Base-by-base conservation (phyloP, 2,797 vertebrate species). In the Spondyliosoma cantharus region DNA sequence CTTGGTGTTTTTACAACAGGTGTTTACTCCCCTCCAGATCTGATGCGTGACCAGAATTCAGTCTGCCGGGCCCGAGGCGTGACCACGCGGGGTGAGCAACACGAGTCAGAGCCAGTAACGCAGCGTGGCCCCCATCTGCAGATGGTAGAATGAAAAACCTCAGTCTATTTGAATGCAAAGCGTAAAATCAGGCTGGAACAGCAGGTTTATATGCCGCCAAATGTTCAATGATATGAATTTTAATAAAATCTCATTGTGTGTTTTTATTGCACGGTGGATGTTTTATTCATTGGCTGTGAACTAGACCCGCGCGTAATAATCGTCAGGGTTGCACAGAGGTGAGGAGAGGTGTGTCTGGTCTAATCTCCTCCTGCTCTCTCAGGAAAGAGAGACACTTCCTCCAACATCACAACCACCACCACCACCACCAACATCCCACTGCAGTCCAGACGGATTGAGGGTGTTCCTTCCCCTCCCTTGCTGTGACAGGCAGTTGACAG, bases 21-120 rank as follows among this genome's bases (percentile, higher is more conserved):
- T 90, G 87, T 81, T 64, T 75, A 59, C 70, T 74, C n/a, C 62
- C 25, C 48, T 67, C 15, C 80, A 61, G 61, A 67, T 81, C 60
- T 48, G 75, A 72, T 62, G 83, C 78, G 67, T 92, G 88, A 90
- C 82, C 76, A 74, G 79, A 61, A 72, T 84, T 42, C 57, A 69
- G 49, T 60, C 19, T 25, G 52, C 56, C 53, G 19, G 14, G 14
- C 75, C 37, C 16, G 76, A 84, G 37, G 75, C 78, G 66, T 82
- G 69, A 62, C 84, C 66, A 13, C 8, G 71, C 58, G 2, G 22
- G 25, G 48, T 64, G 73, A 78, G 22, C 49, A 52, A 45, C 75
- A 57, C 61, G 20, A 66, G 56, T 60, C 49, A 4, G 15, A 78
- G 61, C 15, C 16, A 81, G 57, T 57, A 52, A 66, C 56, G 54